Base-by-base conservation (phyloP, 2,888 invertebrate species). In the Drosophila suboccidentalis region DNA sequence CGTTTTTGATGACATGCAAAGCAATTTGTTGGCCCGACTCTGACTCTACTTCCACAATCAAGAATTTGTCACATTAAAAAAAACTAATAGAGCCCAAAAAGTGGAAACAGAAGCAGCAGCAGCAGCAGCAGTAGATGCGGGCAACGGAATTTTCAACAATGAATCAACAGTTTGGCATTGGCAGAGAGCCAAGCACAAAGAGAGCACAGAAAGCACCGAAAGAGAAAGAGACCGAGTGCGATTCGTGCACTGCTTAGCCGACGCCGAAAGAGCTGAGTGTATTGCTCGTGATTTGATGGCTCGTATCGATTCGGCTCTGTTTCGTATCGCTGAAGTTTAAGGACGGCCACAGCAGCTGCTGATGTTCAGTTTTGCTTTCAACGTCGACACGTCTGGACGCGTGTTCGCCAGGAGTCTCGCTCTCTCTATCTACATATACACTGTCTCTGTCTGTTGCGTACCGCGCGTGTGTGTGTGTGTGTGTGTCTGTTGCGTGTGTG, bases 81-180 rank as follows among this genome's bases (percentile, higher is more conserved):
- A 58, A 58, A 39, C 38, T 58, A 58, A 53, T 38, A 47, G 26
- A n/a, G 22, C 26, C 43, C 58, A 49, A 17, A 62, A 41, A 43
- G 34, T 15, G 51, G 26, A 9, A 22, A n/a, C 10, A 22, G 26
- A n/a, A 53, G 43, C 19, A 47, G n/a, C 36, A 39, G 53, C 32
- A n/a, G 26, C 39, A 26, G 44, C 36, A 17, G 22, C 39, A 26
- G 36, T 38, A 62, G 15, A 51, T 57, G 41, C 49, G 29, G 57
- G 41, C 49, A 59, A 46, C 22, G 43, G 36, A 38, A 54, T 49
- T 63, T 64, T 44, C 39, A 44, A 34, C 58, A 46, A 51, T 65
- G 86, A 86, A 86, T 86, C 86, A 86, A 86, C 86, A 86, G 86
- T 86, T 86, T 86, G 86, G 85, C 77, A 70, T 54, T 69, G 64